Evolutionary conservation across 64 coral and sea anemone genomes (phyloP).

Genomic region (Pachyseris speciosa): DNA sequence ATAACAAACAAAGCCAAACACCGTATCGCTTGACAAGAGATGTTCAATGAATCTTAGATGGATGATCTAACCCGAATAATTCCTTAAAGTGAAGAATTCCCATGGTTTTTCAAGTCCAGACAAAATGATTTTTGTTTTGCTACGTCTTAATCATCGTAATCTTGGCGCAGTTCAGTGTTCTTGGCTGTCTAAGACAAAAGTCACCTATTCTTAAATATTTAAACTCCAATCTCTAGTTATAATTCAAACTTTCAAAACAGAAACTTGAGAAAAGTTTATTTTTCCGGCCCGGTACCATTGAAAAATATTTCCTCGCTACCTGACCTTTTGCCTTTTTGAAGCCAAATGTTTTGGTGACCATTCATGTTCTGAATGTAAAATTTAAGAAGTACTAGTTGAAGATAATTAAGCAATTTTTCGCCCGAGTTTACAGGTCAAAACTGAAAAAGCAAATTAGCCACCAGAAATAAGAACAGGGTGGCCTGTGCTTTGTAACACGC

Average conservation of each 20-base stretch:
- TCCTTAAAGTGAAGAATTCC: neutral
- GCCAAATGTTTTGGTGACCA: neutral
- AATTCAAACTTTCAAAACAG: neutral
- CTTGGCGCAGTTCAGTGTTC: neutral
- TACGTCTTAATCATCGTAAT: neutral
- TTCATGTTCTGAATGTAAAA: neutral
- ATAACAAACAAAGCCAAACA: neutral
- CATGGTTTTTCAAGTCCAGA: neutral
- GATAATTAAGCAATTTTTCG: neutral
- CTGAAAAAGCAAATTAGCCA: neutral
- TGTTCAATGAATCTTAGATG: conserved; percentile 22
- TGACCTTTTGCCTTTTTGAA: neutral
- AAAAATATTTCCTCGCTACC: neutral
- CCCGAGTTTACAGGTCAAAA: conserved; percentile 5
- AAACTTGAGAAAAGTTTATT: neutral
- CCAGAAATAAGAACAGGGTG: neutral
- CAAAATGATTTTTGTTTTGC: neutral
- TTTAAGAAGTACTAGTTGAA: neutral
- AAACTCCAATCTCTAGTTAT: neutral
- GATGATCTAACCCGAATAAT: neutral
- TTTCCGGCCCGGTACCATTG: neutral
- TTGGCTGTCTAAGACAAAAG: neutral
- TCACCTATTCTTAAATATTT: neutral
- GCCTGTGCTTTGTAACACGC: neutral
- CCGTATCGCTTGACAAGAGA: neutral